Evolutionary conservation across 2,113 vertebrate species (phyloP), one percentile per base, ranked within the genome.

Genomic region (Hoplias malabaricus): DNA sequence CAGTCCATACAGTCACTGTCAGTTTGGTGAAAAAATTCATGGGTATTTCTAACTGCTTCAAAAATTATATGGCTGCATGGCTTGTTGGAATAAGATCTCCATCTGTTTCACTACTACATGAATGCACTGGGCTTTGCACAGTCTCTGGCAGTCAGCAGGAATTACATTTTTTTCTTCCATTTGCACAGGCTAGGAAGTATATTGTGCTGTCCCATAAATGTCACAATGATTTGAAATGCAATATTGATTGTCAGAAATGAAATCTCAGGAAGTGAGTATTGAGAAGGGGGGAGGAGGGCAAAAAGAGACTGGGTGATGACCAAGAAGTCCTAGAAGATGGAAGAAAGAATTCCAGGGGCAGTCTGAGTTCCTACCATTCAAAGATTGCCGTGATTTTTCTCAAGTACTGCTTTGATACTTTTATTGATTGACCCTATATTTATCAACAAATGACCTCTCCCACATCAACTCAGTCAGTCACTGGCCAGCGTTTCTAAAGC

Each of bases 361-460:
- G 83, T 77, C 57, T 61, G 19, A 78, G 57, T 77, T 83, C 69
- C 62, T 65, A 69, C 72, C n/a, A 68, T 54, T 73, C 13, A 48
- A 48, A 46, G 69, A 80, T 75, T 73, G 56, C 19, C 0, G 57
- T 81, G 80, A 89, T 89, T 81, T 85, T 71, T 84, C 77, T 38
- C 69, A 83, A 85, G 86, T 85, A 79, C 67, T 84, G 67, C 82
- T 75, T 70, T 80, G 87, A 89, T 82, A 75, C 57, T 31, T 78
- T 40, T 75, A 89, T 87, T 79, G 85, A 90, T 86, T 85, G 66
- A 72, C 56, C 59, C 40, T 36, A 82, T 86, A 84, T 84, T 81
- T 79, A 83, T 86, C 73, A 73, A 85, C 77, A 67, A 70, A 25
- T 86, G 79, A 73, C 75, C 63, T 80, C 34, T 75, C 62, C 48